Base-by-base conservation (phyloP, 2,888 invertebrate species). In the Dasypolia templi region DNA sequence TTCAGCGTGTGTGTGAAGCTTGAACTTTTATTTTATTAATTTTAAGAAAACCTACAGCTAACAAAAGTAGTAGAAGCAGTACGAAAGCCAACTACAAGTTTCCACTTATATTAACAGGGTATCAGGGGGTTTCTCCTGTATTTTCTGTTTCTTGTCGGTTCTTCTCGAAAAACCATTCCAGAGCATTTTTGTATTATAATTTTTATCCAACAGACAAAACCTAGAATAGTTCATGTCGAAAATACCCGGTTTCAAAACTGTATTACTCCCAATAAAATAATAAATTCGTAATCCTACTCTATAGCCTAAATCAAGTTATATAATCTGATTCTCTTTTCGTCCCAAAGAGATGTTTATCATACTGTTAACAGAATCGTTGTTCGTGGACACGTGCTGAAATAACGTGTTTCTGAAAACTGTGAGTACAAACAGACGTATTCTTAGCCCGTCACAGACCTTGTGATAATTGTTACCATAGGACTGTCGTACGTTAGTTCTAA, bases 321-420 rank as follows among this genome's bases (percentile, higher is more conserved):
- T 51, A 51, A 59, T 44, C 53, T 19, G 51, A 59, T 59, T 74
- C 32, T 12, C 19, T 64, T 42, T 56, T 75, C 42, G 17, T 65
- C 22, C 6, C 14, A 26, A 55, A 72, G 44, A 79, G 22, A 77
- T 53, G 46, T 14, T 65, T 65, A 53, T 55, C 46, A 59, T 51
- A 74, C 19, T 22, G 51, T 35, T 72, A 39, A 46, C 19, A 32
- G 65, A 7, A 19, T 9, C 26, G 49, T 46, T 53, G 51, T 53
- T 53, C 9, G 46, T 42, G 53, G 29, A 17, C 75, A 80, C 80
- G 80, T 59, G 74, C 17, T 17, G 44, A 26, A 29, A 29, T 32
- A 79, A 79, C 64, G 64, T 77, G 73, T 58, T 58, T 39, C 17
- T n/a, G 56, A 63, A 44, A 39, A 44, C 58, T 44, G 73, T 17